Base-by-base conservation (phyloP, 2,888 invertebrate genomes). In the Neelides folsomi region DNA sequence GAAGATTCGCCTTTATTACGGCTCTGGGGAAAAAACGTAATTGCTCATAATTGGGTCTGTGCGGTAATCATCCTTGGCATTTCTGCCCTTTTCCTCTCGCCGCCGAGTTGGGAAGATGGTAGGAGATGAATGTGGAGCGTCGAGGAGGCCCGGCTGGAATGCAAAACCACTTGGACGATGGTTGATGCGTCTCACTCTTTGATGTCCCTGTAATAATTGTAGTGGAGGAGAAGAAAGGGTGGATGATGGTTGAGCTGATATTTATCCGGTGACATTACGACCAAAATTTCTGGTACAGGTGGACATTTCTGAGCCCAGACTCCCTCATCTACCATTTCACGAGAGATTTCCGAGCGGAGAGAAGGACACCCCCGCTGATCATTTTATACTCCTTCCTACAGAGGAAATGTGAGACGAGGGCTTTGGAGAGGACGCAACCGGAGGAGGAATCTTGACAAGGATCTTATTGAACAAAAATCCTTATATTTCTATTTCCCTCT, bases 31-130 rank as follows among this genome's bases (percentile, higher is more conserved):
- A 62, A 62, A 62, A 60, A 59, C 58, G 55, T 63, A 65, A 65
- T 65, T 65, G 63, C 62, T 65, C 65, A 65, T 65, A 65, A 65
- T 65, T 65, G 65, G 62, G 63, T 62, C 59, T 62, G 55, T 56
- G 58, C 54, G 50, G 62, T 60, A 65, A 63, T 65, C 63, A 65
- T 63, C 60, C 58, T 58, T 59, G 56, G 61, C 58, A 64, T 58
- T 60, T 62, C 57, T 56, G 59, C 59, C 64, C 60, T 61, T 62
- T 49, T 59, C 57, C 56, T 52, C 55, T 51, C 61, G 64, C 60
- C 64, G 47, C 37, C 49, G 37, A 43, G 43, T 8, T 39, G 13
- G 15, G n/a, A 8, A 10, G 12, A 9, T 9, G 9, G 9, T 36
- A 12, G 37, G 12, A 10, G 9, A 9, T 36, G 9, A 9, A 13